Base-by-base conservation (phyloP, 2,888 invertebrate species). In the Tribolium freemani region DNA sequence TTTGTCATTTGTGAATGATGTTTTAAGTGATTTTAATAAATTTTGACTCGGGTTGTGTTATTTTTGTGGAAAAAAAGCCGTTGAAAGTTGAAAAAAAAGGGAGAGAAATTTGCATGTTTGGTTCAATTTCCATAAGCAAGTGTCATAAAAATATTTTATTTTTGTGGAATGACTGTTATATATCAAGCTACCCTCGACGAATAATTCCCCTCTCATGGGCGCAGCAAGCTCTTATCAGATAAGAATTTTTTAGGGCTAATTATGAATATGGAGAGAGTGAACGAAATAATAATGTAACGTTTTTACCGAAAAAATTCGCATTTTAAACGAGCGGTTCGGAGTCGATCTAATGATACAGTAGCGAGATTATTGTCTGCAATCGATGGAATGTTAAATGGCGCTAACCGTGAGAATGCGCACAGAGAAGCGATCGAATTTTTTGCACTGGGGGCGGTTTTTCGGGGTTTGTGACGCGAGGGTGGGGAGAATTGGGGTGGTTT, bases 121-220 rank as follows among this genome's bases (percentile, higher is more conserved):
- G 5, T 38, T 38, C 9, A 38, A 38, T 38, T 38, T 38, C 38
- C 8, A 82, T 83, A 82, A 83, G 81, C 75, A 78, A 78, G 79
- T 80, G 80, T 81, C 81, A 82, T 83, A 83, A 83, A 84, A 84
- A 82, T 83, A 82, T 84, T 83, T 83, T 82, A 82, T 83, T 82
- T 67, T 80, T 82, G 78, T 82, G 80, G 80, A 82, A 82, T 81
- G 74, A 75, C 78, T 81, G 60, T 60, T 60, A 60, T 83, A 83
- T 83, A 84, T 83, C 82, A 83, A 80, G 74, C 80, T 78, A 81
- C 80, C 83, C 83, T 80, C 69, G 44, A 67, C 57, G 67, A 67
- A 67, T 66, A 66, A 66, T 66, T 66, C 79, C 76, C 71, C 73
- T 78, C 77, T 53, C 78, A 73, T 78, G 76, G 78, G 81, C 76